These are phyloP conservation scores for Rhea americana DNA, from an alignment of 2,113 vertebrate species.

Conservation along the genomic window DNA sequence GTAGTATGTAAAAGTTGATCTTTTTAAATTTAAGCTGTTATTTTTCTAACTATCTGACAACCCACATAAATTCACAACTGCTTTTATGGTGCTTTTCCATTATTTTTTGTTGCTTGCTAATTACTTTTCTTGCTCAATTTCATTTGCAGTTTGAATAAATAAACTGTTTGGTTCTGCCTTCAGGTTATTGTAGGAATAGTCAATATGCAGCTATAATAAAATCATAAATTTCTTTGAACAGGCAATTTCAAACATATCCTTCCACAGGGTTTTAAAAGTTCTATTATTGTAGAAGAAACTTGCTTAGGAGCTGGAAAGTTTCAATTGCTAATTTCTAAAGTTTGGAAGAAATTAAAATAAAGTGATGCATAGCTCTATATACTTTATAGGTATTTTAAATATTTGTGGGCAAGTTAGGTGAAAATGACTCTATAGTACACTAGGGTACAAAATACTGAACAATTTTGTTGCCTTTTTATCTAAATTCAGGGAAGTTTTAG, in stretches of 20 bases:
- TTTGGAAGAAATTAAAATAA: conserved; percentile 34
- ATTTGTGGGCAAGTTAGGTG: neutral
- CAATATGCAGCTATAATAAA: conserved; percentile 81
- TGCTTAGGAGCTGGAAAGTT: conserved; percentile 64
- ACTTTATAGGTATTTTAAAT: conserved; percentile 21
- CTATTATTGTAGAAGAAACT: conserved; percentile 69
- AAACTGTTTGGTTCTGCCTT: conserved; percentile 79
- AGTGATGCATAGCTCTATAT: neutral
- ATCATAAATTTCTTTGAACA: conserved; percentile 83
- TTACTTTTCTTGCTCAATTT: conserved; percentile 81
- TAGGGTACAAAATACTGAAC: neutral
- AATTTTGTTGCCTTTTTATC: neutral
- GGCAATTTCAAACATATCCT: conserved; percentile 78
- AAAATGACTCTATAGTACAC: neutral
- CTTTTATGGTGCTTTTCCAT: conserved; percentile 78
- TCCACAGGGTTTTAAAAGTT: conserved; percentile 71
- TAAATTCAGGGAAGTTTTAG: neutral
- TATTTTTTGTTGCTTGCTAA: conserved; percentile 81
- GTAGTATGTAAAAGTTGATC: conserved; percentile 27
- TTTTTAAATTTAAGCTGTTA: conserved; percentile 70
- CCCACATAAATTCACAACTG: conserved; percentile 71
- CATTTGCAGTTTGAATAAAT: conserved; percentile 84
- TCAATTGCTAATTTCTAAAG: conserved; percentile 56
- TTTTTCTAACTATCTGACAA: conserved; percentile 77
- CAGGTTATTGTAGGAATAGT: conserved; percentile 78